Evolutionary conservation across 2,888 invertebrate genomes (phyloP).

Genomic region (Abrostola tripartita): DNA sequence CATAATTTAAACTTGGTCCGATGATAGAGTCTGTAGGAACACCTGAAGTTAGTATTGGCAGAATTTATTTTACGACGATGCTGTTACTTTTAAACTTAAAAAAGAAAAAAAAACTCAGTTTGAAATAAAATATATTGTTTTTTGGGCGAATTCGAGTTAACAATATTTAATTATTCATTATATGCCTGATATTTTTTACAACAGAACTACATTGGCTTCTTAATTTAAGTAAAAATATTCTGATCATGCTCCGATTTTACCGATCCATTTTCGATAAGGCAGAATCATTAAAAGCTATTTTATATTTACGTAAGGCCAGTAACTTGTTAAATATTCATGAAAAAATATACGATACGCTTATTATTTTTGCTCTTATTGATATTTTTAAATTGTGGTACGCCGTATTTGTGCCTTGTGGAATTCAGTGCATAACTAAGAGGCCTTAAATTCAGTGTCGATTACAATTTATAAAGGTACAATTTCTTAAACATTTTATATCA

Average conservation of each 20-base stretch:
- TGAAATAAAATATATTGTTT: not conserved
- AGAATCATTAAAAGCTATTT: conserved; percentile 69
- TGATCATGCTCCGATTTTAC: conserved; percentile 75
- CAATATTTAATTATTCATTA: conserved; percentile 3
- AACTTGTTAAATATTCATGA: conserved; percentile 76
- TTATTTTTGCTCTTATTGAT: conserved; percentile 55
- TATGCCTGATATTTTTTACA: conserved; percentile 18
- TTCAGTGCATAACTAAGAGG: conserved; percentile 1
- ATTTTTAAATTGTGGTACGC: conserved; percentile 36
- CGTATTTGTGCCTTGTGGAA: conserved; percentile 4
- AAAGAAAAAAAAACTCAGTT: not conserved
- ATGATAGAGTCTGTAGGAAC: too few relatives aligned
- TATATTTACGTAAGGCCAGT: conserved; percentile 80
- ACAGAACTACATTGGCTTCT: conserved; percentile 28
- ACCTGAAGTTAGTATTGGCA: too few relatives aligned
- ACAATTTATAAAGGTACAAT: conserved; percentile 5
- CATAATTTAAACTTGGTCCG: too few relatives aligned
- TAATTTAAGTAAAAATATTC: conserved; percentile 66
- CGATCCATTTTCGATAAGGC: conserved; percentile 73
- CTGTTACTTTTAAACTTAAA: too few relatives aligned
- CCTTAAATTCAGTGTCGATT: conserved; percentile 6
- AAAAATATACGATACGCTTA: conserved; percentile 51
- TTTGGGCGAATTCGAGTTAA: not conserved
- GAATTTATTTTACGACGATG: too few relatives aligned
- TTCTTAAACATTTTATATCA: conserved; percentile 12